Evolutionary conservation across 2,888 invertebrate species (phyloP).

Genomic region (Drosophila dives): DNA sequence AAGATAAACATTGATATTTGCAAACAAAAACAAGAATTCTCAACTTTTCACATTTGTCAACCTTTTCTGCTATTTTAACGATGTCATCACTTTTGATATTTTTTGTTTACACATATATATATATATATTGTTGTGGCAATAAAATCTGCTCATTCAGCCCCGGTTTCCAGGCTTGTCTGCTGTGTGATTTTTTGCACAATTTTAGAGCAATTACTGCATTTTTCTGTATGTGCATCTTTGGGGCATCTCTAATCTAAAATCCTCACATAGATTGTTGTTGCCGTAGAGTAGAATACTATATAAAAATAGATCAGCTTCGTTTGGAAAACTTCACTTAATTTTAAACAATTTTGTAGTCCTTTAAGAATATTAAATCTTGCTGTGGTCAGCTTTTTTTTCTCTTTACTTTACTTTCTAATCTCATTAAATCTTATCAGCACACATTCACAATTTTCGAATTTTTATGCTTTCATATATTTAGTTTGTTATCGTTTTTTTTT

Average conservation of each 20-base stretch:
- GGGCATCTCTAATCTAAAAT: no score
- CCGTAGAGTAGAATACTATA: not conserved
- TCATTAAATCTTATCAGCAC: not conserved
- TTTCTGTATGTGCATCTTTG: not conserved
- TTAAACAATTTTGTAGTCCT: not conserved
- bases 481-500: not conserved
- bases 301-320: not conserved
- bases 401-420: not conserved
- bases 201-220: not conserved
- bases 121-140: not conserved
- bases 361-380: not conserved
- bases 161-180: not conserved
- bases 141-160: not conserved
- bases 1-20: slow-evolving; percentile 6
- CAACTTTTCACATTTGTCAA: not conserved
- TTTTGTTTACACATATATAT: not conserved
- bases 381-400: not conserved
- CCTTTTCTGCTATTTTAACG: not conserved
- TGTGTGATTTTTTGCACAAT: not conserved
- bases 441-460: not conserved
- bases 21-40: slow-evolving; percentile 24
- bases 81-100: not conserved
- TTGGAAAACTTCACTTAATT: not conserved
- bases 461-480: not conserved
- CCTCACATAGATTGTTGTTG: not conserved